These are phyloP conservation scores for Pilophorus perplexus DNA, from an alignment of 2,888 invertebrate genomes.

Conservation along the genomic window DNA sequence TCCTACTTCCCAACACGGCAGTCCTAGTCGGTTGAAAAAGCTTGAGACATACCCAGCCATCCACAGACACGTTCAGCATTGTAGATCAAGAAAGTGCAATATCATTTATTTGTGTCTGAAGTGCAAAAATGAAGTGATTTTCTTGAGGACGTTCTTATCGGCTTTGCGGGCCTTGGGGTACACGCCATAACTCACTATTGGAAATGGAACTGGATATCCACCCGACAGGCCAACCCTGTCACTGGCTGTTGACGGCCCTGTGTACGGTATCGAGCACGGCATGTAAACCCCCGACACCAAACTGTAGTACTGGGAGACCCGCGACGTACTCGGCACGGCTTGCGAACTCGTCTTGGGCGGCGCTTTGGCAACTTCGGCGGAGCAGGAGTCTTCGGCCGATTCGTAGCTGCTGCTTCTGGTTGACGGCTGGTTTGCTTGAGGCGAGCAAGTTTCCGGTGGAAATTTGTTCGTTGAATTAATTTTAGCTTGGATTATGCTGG, in stretches of 20 bases:
- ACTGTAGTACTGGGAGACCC: neutral
- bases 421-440: neutral
- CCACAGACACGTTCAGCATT: too few species aligned
- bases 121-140: neutral
- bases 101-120: neutral
- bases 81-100: too few species aligned
- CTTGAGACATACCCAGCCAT: too few species aligned
- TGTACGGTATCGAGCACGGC: neutral
- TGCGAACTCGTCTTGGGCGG: neutral
- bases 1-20: too few species aligned
- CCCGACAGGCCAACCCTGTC: neutral
- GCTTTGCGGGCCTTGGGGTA: neutral
- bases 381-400: constrained; percentile 1
- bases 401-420: constrained; percentile 5
- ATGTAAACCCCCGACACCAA: neutral
- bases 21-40: too few species aligned
- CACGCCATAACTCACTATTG: too few species aligned
- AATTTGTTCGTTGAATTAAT: neutral
- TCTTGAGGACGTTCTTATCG: neutral
- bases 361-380: neutral
- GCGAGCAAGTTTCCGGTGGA: neutral
- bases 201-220: neutral
- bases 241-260: too few species aligned
- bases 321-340: neutral
- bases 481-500: neutral